Conservation (phyloP, 2,797 vertebrate genomes). For the Yasuhikotakia modesta region DNA sequence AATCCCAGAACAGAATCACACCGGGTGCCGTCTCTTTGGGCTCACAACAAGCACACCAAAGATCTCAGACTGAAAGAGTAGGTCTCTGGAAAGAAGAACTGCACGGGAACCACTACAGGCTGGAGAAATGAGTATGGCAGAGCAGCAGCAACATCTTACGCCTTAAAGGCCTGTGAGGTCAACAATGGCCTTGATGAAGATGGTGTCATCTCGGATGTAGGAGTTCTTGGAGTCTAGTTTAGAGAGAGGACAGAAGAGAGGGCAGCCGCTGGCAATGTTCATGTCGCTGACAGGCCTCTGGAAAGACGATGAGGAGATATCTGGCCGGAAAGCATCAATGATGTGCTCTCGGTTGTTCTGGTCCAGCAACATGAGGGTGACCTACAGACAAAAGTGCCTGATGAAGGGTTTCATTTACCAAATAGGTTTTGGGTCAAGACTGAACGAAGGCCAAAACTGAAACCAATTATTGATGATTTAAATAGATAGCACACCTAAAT, state of each 20-base stretch:
- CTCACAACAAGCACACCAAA: slow-evolving; percentile 11
- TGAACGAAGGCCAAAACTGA: background rate
- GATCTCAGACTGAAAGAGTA: slow-evolving; percentile 45
- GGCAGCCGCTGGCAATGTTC: slow-evolving; percentile 98
- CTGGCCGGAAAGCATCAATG: slow-evolving; percentile 94
- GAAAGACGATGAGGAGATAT: slow-evolving; percentile 92
- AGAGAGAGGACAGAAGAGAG: slow-evolving; percentile 91
- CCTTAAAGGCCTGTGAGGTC: slow-evolving; percentile 91
- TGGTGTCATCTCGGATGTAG: slow-evolving; percentile 91
- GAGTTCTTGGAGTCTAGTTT: slow-evolving; percentile 92
- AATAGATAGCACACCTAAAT: background rate
- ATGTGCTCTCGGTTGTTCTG: slow-evolving; percentile 97
- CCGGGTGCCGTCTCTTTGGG: slow-evolving; percentile 42
- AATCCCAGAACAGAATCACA: slow-evolving; percentile 32
- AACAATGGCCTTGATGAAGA: slow-evolving; percentile 97
- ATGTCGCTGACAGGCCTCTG: slow-evolving; percentile 92
- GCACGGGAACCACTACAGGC: slow-evolving; percentile 47
- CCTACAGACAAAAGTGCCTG: slow-evolving; percentile 71
- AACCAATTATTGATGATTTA: background rate
- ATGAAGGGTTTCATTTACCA: background rate
- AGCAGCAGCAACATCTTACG: slow-evolving; percentile 41
- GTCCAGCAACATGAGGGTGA: slow-evolving; percentile 95
- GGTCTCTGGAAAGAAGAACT: slow-evolving; percentile 41
- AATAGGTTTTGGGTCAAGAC: background rate
- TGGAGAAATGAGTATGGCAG: slow-evolving; percentile 39